phyloP scores from a whole-genome alignment of 2,113 vertebrate species.

The Coreoperca whiteheadi region DNA sequence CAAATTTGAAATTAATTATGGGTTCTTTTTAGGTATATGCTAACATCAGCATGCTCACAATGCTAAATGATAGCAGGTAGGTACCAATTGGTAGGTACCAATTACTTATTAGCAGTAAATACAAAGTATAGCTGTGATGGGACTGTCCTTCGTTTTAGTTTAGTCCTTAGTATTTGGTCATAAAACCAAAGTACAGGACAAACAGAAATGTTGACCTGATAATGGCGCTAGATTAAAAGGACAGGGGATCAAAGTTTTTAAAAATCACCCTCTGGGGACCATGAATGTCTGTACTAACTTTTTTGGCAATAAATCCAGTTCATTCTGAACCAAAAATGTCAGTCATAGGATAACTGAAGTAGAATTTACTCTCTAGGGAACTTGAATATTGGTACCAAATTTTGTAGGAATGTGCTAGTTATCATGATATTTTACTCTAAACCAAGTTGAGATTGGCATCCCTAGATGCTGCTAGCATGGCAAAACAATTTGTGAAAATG shows the following conservation, averaged over 20 bases:
- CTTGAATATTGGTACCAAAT: background rate
- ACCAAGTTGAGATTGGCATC: background rate
- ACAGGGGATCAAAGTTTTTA: background rate
- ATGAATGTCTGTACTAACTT: background rate
- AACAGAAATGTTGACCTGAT: background rate
- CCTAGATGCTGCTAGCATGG: background rate
- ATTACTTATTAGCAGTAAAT: no score
- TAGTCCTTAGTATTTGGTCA: no score
- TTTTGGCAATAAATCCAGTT: background rate
- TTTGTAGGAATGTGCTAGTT: background rate
- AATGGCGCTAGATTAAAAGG: background rate
- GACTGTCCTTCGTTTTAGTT: no score
- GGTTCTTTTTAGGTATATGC: no score
- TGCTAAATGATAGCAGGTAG: no score
- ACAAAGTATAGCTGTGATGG: no score
- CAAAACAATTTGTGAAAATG: no score
- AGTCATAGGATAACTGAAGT: background rate
- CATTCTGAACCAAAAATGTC: background rate
- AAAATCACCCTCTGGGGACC: background rate
- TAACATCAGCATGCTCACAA: background rate
- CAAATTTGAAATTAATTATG: no score
- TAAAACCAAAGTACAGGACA: background rate
- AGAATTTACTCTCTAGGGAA: background rate
- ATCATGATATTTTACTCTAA: background rate
- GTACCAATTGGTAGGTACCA: no score